Base-by-base conservation (phyloP, 1,140 invertebrate genomes). In the Spodoptera litura region DNA sequence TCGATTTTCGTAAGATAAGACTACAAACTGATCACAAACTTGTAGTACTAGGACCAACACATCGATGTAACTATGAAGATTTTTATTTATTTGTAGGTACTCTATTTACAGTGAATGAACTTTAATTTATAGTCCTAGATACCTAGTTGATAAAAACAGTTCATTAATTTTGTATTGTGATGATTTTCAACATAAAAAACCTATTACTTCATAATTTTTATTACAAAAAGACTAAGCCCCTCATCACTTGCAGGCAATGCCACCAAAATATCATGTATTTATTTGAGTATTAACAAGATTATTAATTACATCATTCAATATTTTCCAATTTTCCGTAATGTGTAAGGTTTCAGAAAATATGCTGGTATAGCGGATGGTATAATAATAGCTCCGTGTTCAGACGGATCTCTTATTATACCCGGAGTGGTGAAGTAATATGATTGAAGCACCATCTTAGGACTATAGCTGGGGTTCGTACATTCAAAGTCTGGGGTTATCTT, bases 361-460 rank as follows among this genome's bases (percentile, higher is more conserved):
- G 72, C 72, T 0, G 88, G 88, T 49, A 91, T 89, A 31, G 80
- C 81, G 27, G 85, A 82, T 20, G 87, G 88, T 13, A 87, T 82
- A 62, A 89, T 87, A 9, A 89, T 64, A 61, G 74, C 68, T 61
- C 62, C 38, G 2, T 20, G 2, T 49, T 80, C 66, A 10, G 81
- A 82, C 20, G 86, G 70, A 59, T 89, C 68, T 38, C 49, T 84
- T 25, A 91, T 87, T 5, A 87, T 83, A 51, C 83, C 85, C 25
- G 87, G 86, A 12, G 86, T 86, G 8, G 86, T 87, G 52, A 77
- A 90, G 27, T 88, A 89, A 78, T 89, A 91, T 13, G 90, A 89
- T 62, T 91, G 89, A 51, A 90, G 73, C 10, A 91, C 89, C 4
- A 91, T 81, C 59, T 91, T 91, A 1, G 90, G 89, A 78, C 89